Evolutionary conservation across 2,888 invertebrate genomes (phyloP).

Genomic region (Pyralis farinalis): DNA sequence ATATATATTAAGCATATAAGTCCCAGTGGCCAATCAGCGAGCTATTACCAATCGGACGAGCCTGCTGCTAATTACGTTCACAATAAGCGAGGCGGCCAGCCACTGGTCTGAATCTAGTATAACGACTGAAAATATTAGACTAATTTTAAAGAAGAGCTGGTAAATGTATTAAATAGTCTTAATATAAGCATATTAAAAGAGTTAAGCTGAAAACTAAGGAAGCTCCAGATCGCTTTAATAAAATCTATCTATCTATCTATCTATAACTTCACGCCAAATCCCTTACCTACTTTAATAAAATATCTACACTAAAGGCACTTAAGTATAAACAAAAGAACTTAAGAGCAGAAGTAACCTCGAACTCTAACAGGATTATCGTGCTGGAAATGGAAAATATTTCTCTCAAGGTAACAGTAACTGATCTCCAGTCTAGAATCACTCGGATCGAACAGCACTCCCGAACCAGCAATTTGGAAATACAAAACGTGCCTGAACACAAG

Average conservation of each 20-base stretch:
- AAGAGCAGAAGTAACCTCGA: not conserved
- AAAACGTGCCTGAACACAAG: conserved; percentile 19
- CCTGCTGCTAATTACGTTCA: conserved; percentile 1
- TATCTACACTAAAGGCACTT: not conserved
- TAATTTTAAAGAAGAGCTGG: conserved; percentile 5
- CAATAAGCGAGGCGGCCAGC: conserved; percentile 3
- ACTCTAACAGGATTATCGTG: conserved; percentile 1
- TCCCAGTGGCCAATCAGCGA: not conserved
- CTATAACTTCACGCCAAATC: no score
- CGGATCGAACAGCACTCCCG: conserved; percentile 21
- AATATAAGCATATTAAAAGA: conserved; percentile 5
- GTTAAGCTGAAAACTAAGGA: conserved; percentile 4
- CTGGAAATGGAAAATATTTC: conserved; percentile 13
- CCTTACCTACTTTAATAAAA: no score
- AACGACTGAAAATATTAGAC: conserved; percentile 2
- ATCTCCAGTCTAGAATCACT: conserved; percentile 12
- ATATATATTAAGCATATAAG: conserved; percentile 2
- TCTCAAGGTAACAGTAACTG: conserved; percentile 10
- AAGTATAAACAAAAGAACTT: conserved; percentile 3
- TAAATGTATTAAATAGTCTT: not conserved
- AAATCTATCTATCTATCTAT: no score
- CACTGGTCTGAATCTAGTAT: not conserved
- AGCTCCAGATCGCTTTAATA: not conserved
- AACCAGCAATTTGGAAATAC: conserved; percentile 19
- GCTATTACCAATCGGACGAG: not conserved